Evolutionary conservation across 1,140 invertebrate genomes (phyloP), one percentile per base, ranked within the genome.

Genomic region (Drosophila willistoni): DNA sequence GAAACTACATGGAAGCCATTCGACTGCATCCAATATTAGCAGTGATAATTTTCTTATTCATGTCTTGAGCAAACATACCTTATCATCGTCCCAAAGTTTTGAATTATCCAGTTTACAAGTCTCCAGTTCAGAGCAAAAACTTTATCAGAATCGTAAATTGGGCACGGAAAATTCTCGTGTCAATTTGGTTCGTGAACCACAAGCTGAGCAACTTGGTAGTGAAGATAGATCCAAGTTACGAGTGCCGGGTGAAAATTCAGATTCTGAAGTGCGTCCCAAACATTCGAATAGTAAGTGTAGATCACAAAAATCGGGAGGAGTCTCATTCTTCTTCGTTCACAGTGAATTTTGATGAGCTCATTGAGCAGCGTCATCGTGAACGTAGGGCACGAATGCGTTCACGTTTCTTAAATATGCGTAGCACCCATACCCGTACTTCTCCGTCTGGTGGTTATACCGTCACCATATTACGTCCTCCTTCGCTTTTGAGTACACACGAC

Each of bases 311-410:
- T 12, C 9, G 22, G 0, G 5, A 29, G 0, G 47, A 42, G 55
- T 33, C 6, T 7, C 33, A n/a, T 60, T 36, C 22, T 22, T 0
- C 22, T 25, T 25, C 3, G 22, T 9, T 36, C 19, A 10, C n/a
- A 77, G 84, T 89, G 33, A 73, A 79, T 41, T 72, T 89, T 10
- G 76, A 89, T 34, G 80, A 81, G 41, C 56, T 89, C 1, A 89
- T 84, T 7, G 77, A 90, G 33, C 77, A 75, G 41, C 84, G 84
- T 1, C 66, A 72, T 14, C 68, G 25, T 5, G 85, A 89, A 44
- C 69, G 81, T 3, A 51, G 57, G 13, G 84, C 89, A 2, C 77
- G 84, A 1, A 41, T 90, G 62, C 80, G 84, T 9, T 44, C 89
- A 19, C 84, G 85, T 0, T 84, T 81, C 33, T 54, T 73, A 5